phyloP scores from a whole-genome alignment of 2,797 vertebrate genomes.

The Sphenodon punctatus region DNA sequence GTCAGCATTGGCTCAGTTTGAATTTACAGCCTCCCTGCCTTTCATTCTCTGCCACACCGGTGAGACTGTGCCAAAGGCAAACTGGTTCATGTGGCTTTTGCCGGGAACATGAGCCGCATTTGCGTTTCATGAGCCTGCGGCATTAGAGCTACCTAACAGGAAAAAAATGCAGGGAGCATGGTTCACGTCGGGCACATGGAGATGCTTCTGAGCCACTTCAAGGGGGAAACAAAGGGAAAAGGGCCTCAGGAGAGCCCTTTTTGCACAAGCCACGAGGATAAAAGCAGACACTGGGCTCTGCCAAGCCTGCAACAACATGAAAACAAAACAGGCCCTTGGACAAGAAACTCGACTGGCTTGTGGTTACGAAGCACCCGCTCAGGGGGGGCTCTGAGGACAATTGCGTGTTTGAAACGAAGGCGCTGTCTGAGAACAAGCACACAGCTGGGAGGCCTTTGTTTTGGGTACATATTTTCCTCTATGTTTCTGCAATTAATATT shows the following conservation, averaged over 20 bases:
- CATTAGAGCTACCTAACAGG: not conserved
- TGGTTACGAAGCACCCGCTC: not conserved
- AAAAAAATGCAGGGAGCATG: too few relatives aligned
- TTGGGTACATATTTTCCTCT: not conserved
- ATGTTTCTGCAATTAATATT: not conserved
- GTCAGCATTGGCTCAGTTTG: not conserved
- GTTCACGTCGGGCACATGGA: too few relatives aligned
- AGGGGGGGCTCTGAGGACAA: not conserved
- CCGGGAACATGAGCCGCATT: not conserved
- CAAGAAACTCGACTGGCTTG: not conserved
- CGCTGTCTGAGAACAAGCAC: not conserved
- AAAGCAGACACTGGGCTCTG: not conserved
- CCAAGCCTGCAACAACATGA: not conserved
- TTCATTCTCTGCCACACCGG: not conserved
- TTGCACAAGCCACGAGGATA: not conserved
- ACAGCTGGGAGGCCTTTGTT: not conserved
- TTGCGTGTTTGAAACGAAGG: not conserved
- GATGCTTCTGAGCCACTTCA: too few relatives aligned
- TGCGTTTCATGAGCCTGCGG: not conserved
- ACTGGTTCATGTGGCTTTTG: not conserved
- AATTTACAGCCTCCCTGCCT: not conserved
- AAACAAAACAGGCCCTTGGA: not conserved
- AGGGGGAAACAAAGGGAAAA: too few relatives aligned
- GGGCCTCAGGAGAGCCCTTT: too few relatives aligned
- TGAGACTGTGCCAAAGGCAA: not conserved